Conservation (phyloP, 2,888 invertebrate genomes). For the Alentia gelatinosa region DNA sequence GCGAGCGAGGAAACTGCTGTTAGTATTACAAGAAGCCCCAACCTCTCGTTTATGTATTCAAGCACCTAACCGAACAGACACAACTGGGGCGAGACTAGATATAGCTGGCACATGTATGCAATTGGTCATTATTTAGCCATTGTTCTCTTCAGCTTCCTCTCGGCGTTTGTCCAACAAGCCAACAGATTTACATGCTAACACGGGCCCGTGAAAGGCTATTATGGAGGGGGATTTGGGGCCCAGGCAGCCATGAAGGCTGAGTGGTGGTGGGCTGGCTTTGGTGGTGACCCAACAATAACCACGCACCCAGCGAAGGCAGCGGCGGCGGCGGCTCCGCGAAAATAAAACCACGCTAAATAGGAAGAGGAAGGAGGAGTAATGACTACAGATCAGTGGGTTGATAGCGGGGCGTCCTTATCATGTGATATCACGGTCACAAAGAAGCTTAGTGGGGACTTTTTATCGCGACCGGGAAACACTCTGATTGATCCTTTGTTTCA, state of each 20-base stretch:
- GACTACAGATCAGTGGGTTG: neutral
- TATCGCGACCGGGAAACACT: neutral
- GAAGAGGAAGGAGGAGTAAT: neutral
- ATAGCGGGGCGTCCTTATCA: neutral
- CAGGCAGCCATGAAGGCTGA: neutral
- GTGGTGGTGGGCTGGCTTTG: too few species aligned
- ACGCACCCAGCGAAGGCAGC: neutral
- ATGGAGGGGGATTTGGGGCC: neutral
- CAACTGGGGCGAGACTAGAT: neutral
- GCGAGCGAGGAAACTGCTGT: too few species aligned
- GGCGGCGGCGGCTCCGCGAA: neutral
- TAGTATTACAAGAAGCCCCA: too few species aligned
- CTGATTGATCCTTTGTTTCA: slow-evolving; percentile 14
- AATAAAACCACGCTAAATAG: neutral
- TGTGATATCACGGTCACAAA: slow-evolving; percentile 17
- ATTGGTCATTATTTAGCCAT: neutral
- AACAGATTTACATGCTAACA: neutral
- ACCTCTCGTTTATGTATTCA: too few species aligned
- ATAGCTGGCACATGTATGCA: neutral
- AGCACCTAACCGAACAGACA: too few species aligned
- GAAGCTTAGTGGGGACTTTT: slow-evolving; percentile 16
- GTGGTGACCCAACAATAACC: too few species aligned
- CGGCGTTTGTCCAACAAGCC: neutral
- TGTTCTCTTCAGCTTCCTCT: neutral
- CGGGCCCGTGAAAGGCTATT: neutral